These are phyloP conservation scores for Gastrophryne carolinensis DNA, from an alignment of 2,797 vertebrate genomes.

Conservation along the genomic window DNA sequence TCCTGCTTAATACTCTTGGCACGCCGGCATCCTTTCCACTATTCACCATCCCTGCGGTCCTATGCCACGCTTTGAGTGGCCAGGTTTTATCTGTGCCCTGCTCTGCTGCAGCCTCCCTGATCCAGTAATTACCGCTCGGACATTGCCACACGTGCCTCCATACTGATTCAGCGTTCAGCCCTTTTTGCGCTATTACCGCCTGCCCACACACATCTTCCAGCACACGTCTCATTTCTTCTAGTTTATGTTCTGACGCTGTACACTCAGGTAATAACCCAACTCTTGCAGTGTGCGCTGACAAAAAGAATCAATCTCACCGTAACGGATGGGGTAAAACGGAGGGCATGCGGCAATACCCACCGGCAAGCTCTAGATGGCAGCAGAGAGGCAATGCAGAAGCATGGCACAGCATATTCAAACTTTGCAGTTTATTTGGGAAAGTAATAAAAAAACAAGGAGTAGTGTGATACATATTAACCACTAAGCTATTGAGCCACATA, in stretches of 20 bases:
- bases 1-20: slow-evolving; percentile 30
- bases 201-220: slow-evolving; percentile 28
- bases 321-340: slow-evolving; percentile 45
- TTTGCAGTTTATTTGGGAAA: too few relatives aligned
- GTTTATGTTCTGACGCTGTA: slow-evolving; percentile 37
- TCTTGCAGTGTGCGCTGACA: slow-evolving; percentile 29
- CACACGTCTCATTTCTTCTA: slow-evolving; percentile 37
- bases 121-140: slow-evolving; percentile 21
- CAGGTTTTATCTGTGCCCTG: slow-evolving; percentile 17
- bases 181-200: slow-evolving; percentile 9
- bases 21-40: slow-evolving; percentile 22
- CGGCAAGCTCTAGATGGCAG: slow-evolving; percentile 11
- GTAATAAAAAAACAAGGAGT: too few relatives aligned
- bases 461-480: too few relatives aligned
- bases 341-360: slow-evolving; percentile 41
- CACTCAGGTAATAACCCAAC: slow-evolving; percentile 41
- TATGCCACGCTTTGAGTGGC: slow-evolving; percentile 34
- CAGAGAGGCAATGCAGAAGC: slow-evolving; percentile 8
- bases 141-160: slow-evolving; percentile 29
- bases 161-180: slow-evolving; percentile 29
- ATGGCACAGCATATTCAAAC: too few relatives aligned
- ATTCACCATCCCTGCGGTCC: neutral
- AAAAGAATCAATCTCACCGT: slow-evolving; percentile 35
- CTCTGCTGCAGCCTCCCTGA: slow-evolving; percentile 30
- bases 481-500: too few relatives aligned